Evolutionary conservation across 2,797 vertebrate genomes (phyloP).

Genomic region (Gallinago solitaria): DNA sequence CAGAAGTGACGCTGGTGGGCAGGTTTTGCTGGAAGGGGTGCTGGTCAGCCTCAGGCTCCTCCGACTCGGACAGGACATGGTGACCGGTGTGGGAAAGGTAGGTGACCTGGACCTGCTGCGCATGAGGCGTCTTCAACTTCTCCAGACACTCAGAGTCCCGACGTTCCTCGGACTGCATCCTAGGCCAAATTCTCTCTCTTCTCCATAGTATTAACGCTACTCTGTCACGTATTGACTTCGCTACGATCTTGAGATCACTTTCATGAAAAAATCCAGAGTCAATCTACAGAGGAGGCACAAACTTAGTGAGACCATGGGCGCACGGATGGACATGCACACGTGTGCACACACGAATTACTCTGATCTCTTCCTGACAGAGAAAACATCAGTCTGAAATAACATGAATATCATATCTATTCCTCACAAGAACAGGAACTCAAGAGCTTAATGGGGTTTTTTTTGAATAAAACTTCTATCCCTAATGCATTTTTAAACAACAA

Average conservation of each 20-base stretch:
- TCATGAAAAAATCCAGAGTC: conserved; percentile 96
- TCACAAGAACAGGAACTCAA: neutral
- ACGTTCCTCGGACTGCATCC: conserved; percentile 70
- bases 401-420: rapidly evolving
- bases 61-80: conserved; percentile 78
- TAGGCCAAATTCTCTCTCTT: conserved; percentile 86
- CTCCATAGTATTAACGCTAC: conserved; percentile 94
- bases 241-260: conserved; percentile 91
- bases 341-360: rapidly evolving
- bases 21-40: conserved; percentile 81
- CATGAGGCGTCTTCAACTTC: conserved; percentile 57
- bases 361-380: neutral
- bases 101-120: conserved; percentile 78
- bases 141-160: conserved; percentile 74
- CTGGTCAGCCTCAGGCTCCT: conserved; percentile 88
- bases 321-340: rapidly evolving
- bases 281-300: conserved; percentile 79
- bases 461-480: neutral
- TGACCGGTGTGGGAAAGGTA: conserved; percentile 78
- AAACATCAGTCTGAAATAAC: neutral
- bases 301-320: neutral
- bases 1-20: conserved; percentile 87
- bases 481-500: neutral
- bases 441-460: neutral
- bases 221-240: conserved; percentile 92